These are phyloP conservation scores for Orussus abietinus DNA, from an alignment of 1,140 invertebrate genomes.

Conservation along the genomic window DNA sequence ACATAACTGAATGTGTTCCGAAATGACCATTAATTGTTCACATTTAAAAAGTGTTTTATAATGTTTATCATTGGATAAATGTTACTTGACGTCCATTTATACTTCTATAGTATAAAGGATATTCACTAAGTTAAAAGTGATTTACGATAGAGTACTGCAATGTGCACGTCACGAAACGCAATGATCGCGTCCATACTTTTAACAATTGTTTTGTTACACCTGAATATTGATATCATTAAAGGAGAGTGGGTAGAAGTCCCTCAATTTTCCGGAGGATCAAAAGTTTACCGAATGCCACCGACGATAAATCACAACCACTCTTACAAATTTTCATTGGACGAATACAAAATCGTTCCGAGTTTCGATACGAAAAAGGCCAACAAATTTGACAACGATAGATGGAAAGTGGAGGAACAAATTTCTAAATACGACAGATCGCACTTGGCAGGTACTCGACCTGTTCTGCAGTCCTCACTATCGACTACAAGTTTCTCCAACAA, in stretches of 20 bases:
- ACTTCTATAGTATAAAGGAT: constrained; percentile 25
- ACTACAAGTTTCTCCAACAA: no score
- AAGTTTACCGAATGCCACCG: constrained; percentile 33
- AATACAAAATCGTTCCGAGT: background rate
- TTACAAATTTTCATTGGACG: background rate
- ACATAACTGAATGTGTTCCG: no score
- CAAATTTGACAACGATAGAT: background rate
- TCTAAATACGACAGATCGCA: no score
- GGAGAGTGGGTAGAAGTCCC: constrained; percentile 46
- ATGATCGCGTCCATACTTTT: background rate
- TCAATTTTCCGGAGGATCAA: constrained; percentile 40
- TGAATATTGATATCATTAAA: constrained; percentile 14
- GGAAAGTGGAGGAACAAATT: constrained; percentile 1
- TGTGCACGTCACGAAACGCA: constrained; percentile 13
- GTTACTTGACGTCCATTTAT: constrained; percentile 16
- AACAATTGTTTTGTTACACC: background rate
- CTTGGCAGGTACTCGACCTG: no score
- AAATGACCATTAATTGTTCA: no score
- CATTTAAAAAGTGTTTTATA: no score
- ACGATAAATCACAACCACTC: no score
- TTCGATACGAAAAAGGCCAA: background rate
- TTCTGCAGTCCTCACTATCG: no score
- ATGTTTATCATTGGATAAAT: no score
- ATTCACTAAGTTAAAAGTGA: constrained; percentile 32
- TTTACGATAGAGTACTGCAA: no score